Evolutionary conservation across 2,888 invertebrate genomes (phyloP).

Genomic region (Orthosia incerta): DNA sequence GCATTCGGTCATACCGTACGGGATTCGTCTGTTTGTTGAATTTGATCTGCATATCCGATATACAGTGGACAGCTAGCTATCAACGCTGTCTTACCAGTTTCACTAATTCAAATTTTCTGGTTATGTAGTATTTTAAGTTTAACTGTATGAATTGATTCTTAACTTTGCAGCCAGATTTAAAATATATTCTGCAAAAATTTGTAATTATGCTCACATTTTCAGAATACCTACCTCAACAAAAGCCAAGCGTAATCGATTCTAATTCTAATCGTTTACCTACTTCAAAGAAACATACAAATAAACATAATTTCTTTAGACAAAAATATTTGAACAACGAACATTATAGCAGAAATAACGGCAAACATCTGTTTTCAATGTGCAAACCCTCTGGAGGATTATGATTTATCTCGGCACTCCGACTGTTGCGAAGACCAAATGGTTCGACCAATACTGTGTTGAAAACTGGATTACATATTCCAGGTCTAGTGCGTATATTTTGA

Average conservation of each 20-base stretch:
- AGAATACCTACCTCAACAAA: neutral
- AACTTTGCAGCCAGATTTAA: neutral
- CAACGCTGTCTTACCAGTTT: too few species aligned
- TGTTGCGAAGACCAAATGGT: conserved; percentile 40
- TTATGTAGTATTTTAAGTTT: too few species aligned
- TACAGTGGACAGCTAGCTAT: too few species aligned
- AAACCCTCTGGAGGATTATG: conserved; percentile 50
- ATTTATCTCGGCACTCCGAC: conserved; percentile 49
- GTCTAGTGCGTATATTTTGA: conserved; percentile 13
- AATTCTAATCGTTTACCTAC: conserved; percentile 15
- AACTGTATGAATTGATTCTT: too few species aligned
- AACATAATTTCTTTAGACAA: conserved; percentile 28
- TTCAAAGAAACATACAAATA: conserved; percentile 42
- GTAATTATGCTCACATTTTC: neutral
- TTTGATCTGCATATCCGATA: too few species aligned
- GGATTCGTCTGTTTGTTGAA: too few species aligned
- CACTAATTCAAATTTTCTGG: too few species aligned
- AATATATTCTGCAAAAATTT: neutral
- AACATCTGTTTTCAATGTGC: conserved; percentile 61
- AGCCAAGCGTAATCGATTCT: neutral
- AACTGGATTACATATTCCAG: conserved; percentile 37
- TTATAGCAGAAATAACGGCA: conserved; percentile 49
- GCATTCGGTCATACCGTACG: too few species aligned
- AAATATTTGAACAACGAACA: conserved; percentile 47
- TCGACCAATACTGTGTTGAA: conserved; percentile 40